Evolutionary conservation across 2,113 vertebrate species (phyloP), one percentile per base, ranked within the genome.

Genomic region (Tamias sibiricus): DNA sequence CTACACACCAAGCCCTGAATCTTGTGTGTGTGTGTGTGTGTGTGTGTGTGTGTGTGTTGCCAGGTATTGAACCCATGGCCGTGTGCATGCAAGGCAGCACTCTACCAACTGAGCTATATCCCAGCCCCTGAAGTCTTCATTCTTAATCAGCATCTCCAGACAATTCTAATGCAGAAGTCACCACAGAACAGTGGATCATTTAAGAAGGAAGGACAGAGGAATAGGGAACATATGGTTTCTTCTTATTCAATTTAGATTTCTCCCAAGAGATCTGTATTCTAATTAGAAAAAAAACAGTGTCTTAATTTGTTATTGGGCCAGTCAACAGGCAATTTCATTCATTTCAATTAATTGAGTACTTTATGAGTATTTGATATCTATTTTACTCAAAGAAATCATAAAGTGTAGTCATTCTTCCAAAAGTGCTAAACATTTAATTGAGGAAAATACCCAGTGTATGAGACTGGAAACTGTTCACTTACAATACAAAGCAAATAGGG

Each of bases 291-390:
- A 94, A 32, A 95, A 94, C 32, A 85, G 37, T 44, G 22, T 69
- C 52, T 96, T 90, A 71, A 91, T 96, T 95, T 19, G 28, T 90
- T 89, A 83, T 77, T 95, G 69, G 62, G 49, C 47, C 37, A 89
- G 57, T 87, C 82, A 97, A 69, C 4, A 90, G 62, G 74, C 81
- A 82, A 85, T 91, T 94, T 95, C 79, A 95, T 91, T 94, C 77
- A 94, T 40, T 83, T 90, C 74, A 74, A 68, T 66, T 86, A 91
- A 93, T 17, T 37, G 47, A 89, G 24, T 87, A 30, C 69, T 95
- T 93, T 95, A 68, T 80, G 77, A 87, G 57, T 72, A 76, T 52
- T 92, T 92, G 47, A 32, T 72, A 81, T 68, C 92, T 94, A 71
- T 87, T 37, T 87, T 90, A 79, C 64, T 83, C 54, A 93, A 95